phyloP scores from a whole-genome alignment of 30 jellyfish, hydroid and myxozoan species.

The Phacellophora camtschatica region DNA sequence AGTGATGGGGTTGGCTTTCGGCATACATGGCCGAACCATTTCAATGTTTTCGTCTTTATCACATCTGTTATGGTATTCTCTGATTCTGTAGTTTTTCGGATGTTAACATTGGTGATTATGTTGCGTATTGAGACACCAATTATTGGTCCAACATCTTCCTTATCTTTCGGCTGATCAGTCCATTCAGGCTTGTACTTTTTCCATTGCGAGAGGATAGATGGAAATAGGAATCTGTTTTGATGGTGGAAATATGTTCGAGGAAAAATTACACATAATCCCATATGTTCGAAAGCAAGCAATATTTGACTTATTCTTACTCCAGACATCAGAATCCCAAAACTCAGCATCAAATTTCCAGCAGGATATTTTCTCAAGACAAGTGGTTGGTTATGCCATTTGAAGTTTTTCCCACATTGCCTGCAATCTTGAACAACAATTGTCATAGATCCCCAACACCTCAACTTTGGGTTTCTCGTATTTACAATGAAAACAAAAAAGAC shows the following conservation, averaged over 20 bases:
- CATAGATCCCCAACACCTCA: slow-evolving; percentile 8
- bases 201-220: slow-evolving; percentile 14
- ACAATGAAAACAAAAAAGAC: not conserved
- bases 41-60: too few relatives aligned
- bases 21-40: too few relatives aligned
- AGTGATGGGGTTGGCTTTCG: too few relatives aligned
- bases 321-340: slow-evolving; percentile 7
- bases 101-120: too few relatives aligned
- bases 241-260: slow-evolving; percentile 28
- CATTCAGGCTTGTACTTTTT: not conserved
- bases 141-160: too few relatives aligned
- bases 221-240: slow-evolving; percentile 23
- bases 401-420: slow-evolving; percentile 19
- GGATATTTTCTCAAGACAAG: slow-evolving; percentile 14
- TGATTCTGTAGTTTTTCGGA: too few relatives aligned
- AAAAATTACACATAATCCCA: slow-evolving; percentile 28
- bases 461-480: slow-evolving; percentile 7
- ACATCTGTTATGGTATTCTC: too few relatives aligned
- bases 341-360: slow-evolving; percentile 35
- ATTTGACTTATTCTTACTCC: slow-evolving; percentile 13
- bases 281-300: slow-evolving; percentile 17
- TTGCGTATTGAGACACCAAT: too few relatives aligned
- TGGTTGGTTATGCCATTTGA: slow-evolving; percentile 24
- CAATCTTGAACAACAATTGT: slow-evolving; percentile 26
- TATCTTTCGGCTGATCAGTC: too few relatives aligned